Conservation (phyloP, 2,797 vertebrate species). For the Natrix natrix region DNA sequence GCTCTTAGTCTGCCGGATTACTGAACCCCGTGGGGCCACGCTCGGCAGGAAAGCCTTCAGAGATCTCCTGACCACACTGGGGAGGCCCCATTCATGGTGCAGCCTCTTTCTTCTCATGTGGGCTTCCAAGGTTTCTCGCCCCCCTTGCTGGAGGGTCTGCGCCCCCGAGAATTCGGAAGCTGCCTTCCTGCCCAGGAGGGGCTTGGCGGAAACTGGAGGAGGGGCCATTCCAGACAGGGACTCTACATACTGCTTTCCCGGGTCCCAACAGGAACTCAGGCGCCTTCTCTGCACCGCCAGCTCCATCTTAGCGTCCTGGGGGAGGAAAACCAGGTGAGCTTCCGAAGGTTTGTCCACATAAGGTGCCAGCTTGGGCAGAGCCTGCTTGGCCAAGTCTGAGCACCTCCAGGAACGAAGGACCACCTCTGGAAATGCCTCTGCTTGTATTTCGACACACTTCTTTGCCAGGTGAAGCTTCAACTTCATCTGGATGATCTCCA, state of each 20-base stretch:
- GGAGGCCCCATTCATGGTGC: constrained; percentile 4
- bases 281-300: neutral
- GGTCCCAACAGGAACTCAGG: neutral
- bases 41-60: constrained; percentile 2
- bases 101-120: constrained; percentile 53
- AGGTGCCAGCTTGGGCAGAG: neutral
- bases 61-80: neutral
- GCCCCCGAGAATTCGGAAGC: neutral
- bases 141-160: neutral
- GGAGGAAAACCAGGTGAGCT: neutral
- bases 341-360: neutral
- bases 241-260: neutral
- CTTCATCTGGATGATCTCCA: neutral
- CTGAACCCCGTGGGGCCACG: neutral
- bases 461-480: neutral
- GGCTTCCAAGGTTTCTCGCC: constrained; percentile 47
- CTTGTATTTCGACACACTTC: neutral
- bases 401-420: neutral
- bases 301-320: neutral
- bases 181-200: neutral
- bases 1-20: neutral
- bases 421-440: neutral
- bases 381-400: fast-evolving
- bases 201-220: neutral
- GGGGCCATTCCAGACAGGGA: neutral